Base-by-base conservation (phyloP, 2,888 invertebrate species). In the Megastigmus dorsalis region DNA sequence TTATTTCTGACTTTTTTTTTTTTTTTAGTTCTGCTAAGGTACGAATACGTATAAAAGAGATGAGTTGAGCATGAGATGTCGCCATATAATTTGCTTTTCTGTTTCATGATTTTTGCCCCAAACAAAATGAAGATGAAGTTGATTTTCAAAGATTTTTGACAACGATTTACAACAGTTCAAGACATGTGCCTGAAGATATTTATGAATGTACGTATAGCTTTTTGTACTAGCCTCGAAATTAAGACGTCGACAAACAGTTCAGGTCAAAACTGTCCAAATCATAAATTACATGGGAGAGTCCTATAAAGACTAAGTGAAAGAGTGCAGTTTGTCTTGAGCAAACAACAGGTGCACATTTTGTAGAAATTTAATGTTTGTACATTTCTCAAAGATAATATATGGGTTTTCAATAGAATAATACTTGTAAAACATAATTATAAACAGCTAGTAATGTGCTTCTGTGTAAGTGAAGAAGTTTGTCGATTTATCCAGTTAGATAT, bases 51-150 rank as follows among this genome's bases (percentile, higher is more conserved):
- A 33, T 50, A 63, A 66, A 45, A 60, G 26, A 62, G n/a, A 62
- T 67, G 67, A 57, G 30, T 67, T 55, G 45, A 67, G n/a, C 54
- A 55, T 57, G 60, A 66, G 43, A 72, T 43, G 59, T 36, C 63
- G 60, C 23, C 43, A 43, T 54, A 45, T 55, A 63, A 62, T 62
- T 59, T 18, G 13, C 23, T 45, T 63, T 30, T 50, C 28, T 43
- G 23, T 50, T 33, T 57, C 23, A 26, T 57, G 71, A 57, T 63
- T 45, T 55, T 48, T 18, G n/a, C n/a, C 10, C 30, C 57, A 63
- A 45, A 15, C n/a, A 10, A 41, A 26, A 60, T 54, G 59, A 59
- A n/a, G 30, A 60, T 60, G 15, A 59, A 30, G n/a, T 60, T 28
- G 23, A 57, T 68, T 60, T 20, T 18, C 3, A n/a, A 60, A 62